Evolutionary conservation across 2,888 invertebrate species (phyloP), one percentile per base, ranked within the genome.

Genomic region (Lasioglossum malachurum): DNA sequence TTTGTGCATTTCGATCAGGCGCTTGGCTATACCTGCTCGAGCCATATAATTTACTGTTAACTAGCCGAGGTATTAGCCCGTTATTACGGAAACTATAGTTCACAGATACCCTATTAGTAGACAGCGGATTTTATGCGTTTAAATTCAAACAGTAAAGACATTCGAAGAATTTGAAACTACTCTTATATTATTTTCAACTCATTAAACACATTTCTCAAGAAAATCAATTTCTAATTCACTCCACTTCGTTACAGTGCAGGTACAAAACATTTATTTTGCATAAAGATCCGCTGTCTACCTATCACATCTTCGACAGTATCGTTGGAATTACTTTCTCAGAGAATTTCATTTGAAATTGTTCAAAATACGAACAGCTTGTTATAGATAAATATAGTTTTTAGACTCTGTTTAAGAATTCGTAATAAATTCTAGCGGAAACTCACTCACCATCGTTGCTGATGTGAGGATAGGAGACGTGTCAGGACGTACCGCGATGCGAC

Each of bases 381-480:
- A 31, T 2, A 19, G 12, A 4, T 3, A 19, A 27, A 64, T 64
- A 31, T 16, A 31, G 2, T 16, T 27, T 64, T 19, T 5, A 3
- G 7, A 7, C 16, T 0, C 2, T 0, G 19, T 64, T 57, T 57
- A 73, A 53, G 35, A 82, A 53, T 53, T 64, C 19, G 1, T 3
- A 8, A 8, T 35, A 35, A 31, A 35, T 64, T 16, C 31, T 16
- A 19, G 31, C 3, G 7, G 16, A n/a, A 57, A 31, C 5, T n/a
- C 44, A 87, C 91, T 93, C 71, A 92, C 93, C 92, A 93, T 92
- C 71, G 75, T 86, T 31, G 16, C 38, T 49, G 44, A 38, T 75
- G 31, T 23, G 81, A 80, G 57, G 72, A 27, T 60, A 60, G 84
- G 67, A n/a, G 87, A 16, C 79, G 86, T 85, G 86, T 82, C 89